Conservation (phyloP, 2,888 invertebrate genomes). For the Pseudanteris insignis region DNA sequence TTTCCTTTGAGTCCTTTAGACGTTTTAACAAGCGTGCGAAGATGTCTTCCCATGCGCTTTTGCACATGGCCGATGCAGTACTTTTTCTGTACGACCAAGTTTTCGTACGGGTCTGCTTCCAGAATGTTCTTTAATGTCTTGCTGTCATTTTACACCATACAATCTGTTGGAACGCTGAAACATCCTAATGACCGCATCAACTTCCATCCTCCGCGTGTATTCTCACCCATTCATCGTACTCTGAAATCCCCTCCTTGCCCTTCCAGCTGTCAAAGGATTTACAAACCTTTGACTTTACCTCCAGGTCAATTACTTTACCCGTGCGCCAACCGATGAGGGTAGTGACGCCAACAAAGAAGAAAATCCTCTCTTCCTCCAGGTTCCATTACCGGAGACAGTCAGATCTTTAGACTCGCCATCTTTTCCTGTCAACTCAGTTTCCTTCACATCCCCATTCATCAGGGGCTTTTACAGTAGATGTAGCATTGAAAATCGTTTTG, state of each 20-base stretch:
- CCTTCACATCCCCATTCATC: slow-evolving; percentile 5
- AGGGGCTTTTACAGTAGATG: slow-evolving; percentile 1
- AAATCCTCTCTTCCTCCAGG: slow-evolving; percentile 1
- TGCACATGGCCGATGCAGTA: slow-evolving; percentile 5
- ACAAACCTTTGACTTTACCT: slow-evolving; percentile 1
- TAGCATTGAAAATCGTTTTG: slow-evolving; percentile 13
- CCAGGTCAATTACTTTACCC: slow-evolving; percentile 29
- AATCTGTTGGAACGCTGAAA: slow-evolving; percentile 11
- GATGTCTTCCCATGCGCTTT: slow-evolving; percentile 6
- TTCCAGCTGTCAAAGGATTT: background rate
- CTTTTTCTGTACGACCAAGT: slow-evolving; percentile 19
- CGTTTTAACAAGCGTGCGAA: slow-evolving; percentile 5
- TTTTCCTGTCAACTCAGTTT: slow-evolving; percentile 9
- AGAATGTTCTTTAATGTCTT: slow-evolving; percentile 18
- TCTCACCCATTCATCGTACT: background rate
- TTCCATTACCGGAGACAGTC: slow-evolving; percentile 11
- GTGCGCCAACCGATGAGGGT: slow-evolving; percentile 27
- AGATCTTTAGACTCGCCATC: slow-evolving; percentile 2
- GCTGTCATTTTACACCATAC: slow-evolving; percentile 12
- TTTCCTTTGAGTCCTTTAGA: slow-evolving; percentile 1
- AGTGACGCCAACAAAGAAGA: slow-evolving; percentile 8
- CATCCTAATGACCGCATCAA: slow-evolving; percentile 23
- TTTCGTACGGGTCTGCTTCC: slow-evolving; percentile 17
- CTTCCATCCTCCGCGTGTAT: too few species aligned
- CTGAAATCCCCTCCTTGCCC: background rate